Base-by-base conservation (phyloP, 2,797 vertebrate species). In the Acipenser oxyrinchus region DNA sequence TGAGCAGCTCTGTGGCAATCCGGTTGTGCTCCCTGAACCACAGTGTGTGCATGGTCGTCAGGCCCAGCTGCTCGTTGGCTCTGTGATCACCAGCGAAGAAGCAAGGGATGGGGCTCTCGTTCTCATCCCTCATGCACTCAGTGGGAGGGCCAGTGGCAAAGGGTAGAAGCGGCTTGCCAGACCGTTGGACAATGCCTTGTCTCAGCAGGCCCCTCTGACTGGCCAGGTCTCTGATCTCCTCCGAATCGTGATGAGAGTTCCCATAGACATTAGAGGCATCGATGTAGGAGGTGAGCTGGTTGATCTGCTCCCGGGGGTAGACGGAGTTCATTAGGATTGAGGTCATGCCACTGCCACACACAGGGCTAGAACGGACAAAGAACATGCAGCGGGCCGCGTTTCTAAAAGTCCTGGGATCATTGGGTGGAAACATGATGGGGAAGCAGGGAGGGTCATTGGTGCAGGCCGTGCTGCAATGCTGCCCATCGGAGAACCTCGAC, bases 1-100 rank as follows among this genome's bases (percentile, higher is more conserved):
- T 84, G 65, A 99, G 87, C 12, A 99, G 81, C 78, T 95, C 95
- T 0, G 92, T 81, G 0, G 97, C 95, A 7, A 99, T 81, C 69
- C 95, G 93, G 78, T 99, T 99, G 84, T 99, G 97, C 65, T 99
- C 97, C 12, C 97, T 88, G 77, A 99, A 94, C 96, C 96, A 99
- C 62, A 97, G 73, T 0, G 96, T 99, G 78, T 99, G 97, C 93
- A 99, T 97, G 71, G 95, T 89, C 0, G 97, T 99, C 75, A 99
- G 86, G 50, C 90, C 96, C 50, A 99, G 82, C 74, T 99, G 97
- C 79, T 99, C 97, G 0, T 99, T 99, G 71, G 97, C 94, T 0
- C 97, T 92, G 75, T 96, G 94, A 81, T 99, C 97, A 1, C 97
- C 97, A 0, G 96, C 97, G 74, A 97, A 83, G 82, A 99, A 99